These are phyloP conservation scores for Tricholauxania praeusta DNA, from an alignment of 2,888 invertebrate genomes.

Conservation along the genomic window DNA sequence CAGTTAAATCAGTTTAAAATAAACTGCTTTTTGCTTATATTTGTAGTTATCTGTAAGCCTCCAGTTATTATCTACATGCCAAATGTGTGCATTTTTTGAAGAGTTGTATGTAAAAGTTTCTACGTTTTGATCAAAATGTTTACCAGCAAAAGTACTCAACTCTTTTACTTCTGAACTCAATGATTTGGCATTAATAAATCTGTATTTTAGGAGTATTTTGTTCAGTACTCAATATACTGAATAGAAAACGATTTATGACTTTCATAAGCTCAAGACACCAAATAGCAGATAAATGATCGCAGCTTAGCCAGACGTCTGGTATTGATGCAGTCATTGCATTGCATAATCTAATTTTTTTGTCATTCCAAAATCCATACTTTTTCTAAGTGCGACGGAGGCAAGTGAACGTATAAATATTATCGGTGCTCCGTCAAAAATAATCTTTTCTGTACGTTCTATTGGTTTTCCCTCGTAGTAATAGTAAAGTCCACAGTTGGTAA, in stretches of 20 bases:
- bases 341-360: conserved; percentile 89
- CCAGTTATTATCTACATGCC: no score
- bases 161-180: conserved; percentile 58
- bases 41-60: no score
- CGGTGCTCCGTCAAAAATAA: no score
- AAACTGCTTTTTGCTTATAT: no score
- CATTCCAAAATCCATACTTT: conserved; percentile 77
- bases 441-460: no score
- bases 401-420: conserved; percentile 91
- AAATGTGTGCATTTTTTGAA: conserved; percentile 34
- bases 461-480: no score
- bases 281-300: conserved; percentile 90
- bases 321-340: conserved; percentile 73
- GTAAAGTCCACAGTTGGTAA: no score
- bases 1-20: no score
- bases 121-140: neutral
- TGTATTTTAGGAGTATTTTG: conserved; percentile 45
- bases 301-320: conserved; percentile 87
- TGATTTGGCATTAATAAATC: conserved; percentile 59
- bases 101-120: conserved; percentile 29
- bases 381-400: conserved; percentile 91
- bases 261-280: conserved; percentile 94
- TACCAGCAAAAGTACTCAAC: conserved; percentile 54
- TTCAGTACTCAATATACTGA: conserved; percentile 77
- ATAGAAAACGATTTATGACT: conserved; percentile 82